Evolutionary conservation across 1,140 invertebrate genomes (phyloP).

Genomic region (Melipona quadrifasciata): DNA sequence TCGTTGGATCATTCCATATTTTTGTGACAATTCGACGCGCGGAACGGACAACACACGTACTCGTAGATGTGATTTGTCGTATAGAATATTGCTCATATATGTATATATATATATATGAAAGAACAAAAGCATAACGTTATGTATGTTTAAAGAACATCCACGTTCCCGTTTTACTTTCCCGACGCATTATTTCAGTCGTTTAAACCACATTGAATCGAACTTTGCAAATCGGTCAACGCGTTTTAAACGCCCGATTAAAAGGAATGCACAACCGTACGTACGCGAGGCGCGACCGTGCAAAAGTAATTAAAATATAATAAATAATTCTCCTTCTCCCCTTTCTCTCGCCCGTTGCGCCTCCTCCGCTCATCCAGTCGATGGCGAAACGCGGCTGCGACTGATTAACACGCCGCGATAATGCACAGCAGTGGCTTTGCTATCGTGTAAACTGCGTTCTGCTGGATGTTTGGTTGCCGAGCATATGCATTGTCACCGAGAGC

Average conservation of each 20-base stretch:
- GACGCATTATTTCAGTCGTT: neutral
- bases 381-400: neutral
- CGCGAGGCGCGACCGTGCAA: too few relatives aligned
- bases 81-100: neutral
- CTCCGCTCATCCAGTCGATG: neutral
- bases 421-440: neutral
- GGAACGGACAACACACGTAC: neutral
- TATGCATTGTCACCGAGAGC: neutral
- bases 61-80: neutral
- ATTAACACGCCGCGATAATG: slow-evolving; percentile 13
- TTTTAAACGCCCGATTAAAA: neutral
- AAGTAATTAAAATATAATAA: slow-evolving; percentile 9
- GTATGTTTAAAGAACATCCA: slow-evolving; percentile 1
- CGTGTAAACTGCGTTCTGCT: slow-evolving; percentile 3
- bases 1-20: neutral
- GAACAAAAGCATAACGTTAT: slow-evolving; percentile 6
- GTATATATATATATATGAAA: neutral
- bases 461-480: neutral
- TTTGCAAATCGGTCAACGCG: neutral
- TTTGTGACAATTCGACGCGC: neutral
- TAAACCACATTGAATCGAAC: slow-evolving; percentile 11
- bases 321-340: neutral
- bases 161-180: slow-evolving; percentile 5
- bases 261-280: neutral
- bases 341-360: too few relatives aligned